A percentile compares a stretch with the other conserved stretches of the same genome.
phyloP scores from a whole-genome alignment of 2,888 invertebrate genomes.

The Phlogophora meticulosa region DNA sequence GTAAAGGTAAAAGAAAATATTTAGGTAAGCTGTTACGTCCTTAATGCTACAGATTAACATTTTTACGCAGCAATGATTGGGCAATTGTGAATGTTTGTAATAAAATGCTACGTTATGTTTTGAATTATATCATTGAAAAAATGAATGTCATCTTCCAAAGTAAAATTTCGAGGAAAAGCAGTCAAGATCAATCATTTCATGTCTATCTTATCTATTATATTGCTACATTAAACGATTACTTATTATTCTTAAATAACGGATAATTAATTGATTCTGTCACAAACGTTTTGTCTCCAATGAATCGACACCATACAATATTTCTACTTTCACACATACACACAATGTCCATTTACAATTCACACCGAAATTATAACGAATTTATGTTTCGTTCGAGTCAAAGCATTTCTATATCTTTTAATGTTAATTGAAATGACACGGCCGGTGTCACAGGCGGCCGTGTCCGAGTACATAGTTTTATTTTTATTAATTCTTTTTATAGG shows the following conservation, averaged over 20 bases:
- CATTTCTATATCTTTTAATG: conserved; percentile 84
- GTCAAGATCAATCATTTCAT: no score
- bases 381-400: conserved; percentile 71
- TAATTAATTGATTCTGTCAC: conserved; percentile 8
- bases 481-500: conserved; percentile 84
- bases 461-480: conserved; percentile 77
- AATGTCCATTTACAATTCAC: conserved; percentile 65
- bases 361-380: conserved; percentile 78
- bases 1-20: conserved; percentile 59
- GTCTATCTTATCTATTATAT: background rate
- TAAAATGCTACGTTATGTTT: background rate
- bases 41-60: conserved; percentile 45
- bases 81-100: conserved; percentile 9
- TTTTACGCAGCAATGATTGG: conserved; percentile 19
- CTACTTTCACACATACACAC: conserved; percentile 71
- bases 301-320: conserved; percentile 53
- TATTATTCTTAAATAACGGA: background rate
- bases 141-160: background rate
- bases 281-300: conserved; percentile 29
- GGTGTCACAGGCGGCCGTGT: conserved; percentile 75
- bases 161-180: background rate
- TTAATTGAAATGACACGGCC: conserved; percentile 88
- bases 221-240: no score
- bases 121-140: background rate
- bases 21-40: conserved; percentile 55